Conservation (phyloP, 2,797 vertebrate species). For the Poeciliopsis infans region DNA sequence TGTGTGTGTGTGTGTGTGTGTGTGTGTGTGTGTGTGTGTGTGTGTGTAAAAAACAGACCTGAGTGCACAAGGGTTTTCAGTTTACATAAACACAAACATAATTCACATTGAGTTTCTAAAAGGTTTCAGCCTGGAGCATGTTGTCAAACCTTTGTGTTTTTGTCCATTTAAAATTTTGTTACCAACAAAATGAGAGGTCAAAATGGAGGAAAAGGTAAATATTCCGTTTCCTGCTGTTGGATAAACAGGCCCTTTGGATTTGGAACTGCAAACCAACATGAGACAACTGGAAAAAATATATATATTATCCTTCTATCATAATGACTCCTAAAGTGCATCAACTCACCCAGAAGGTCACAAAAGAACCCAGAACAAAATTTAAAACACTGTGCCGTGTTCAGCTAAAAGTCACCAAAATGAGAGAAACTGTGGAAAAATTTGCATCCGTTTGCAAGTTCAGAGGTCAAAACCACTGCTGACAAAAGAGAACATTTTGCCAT, state of each 20-base stretch:
- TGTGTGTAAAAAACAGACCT: not conserved
- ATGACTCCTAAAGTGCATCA: not conserved
- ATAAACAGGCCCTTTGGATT: not conserved
- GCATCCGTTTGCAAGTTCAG: too few relatives aligned
- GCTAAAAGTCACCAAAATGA: not conserved
- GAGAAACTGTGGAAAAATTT: not conserved
- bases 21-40: too few relatives aligned
- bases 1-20: rapidly evolving
- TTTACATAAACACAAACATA: not conserved
- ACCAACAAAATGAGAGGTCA: not conserved
- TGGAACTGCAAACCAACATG: not conserved
- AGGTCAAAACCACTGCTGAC: too few relatives aligned
- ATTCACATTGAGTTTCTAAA: not conserved
- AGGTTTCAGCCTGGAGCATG: not conserved
- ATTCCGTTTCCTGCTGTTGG: not conserved
- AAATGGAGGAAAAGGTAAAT: not conserved
- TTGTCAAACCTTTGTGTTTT: not conserved
- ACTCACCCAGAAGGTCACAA: not conserved
- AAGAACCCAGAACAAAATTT: not conserved
- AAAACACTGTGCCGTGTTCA: not conserved
- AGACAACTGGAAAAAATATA: not conserved
- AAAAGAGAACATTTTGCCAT: not conserved
- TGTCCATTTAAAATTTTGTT: not conserved
- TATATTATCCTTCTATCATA: not conserved
- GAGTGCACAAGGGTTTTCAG: not conserved